A percentile compares a stretch with the other conserved stretches of the same genome.
Conservation (phyloP, 1,140 invertebrate species). For the Cydia splendana region DNA sequence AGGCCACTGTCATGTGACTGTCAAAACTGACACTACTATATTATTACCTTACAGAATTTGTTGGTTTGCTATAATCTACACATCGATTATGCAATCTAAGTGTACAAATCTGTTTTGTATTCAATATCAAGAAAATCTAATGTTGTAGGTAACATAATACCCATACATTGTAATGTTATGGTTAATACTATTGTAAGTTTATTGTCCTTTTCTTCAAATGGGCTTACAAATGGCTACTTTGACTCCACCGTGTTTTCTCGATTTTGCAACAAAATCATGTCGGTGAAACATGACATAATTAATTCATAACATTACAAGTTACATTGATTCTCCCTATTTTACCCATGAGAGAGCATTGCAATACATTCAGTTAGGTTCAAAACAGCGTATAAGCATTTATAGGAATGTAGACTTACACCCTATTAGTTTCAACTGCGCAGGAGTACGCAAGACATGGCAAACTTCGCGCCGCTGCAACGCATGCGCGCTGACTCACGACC, state of each 20-base stretch:
- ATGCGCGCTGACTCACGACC: constrained; percentile 13
- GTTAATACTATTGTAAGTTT: too few relatives aligned
- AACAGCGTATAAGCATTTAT: not conserved
- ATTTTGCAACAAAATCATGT: not conserved
- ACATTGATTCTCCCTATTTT: constrained; percentile 22
- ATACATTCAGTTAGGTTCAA: not conserved
- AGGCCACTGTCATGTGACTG: constrained; percentile 26
- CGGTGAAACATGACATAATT: not conserved
- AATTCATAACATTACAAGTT: constrained; percentile 21
- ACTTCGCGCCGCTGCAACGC: constrained; percentile 5
- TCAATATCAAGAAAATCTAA: too few relatives aligned
- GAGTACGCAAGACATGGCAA: constrained; percentile 15
- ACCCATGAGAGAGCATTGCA: constrained; percentile 22
- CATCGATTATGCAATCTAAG: not conserved
- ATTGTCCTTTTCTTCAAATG: not conserved
- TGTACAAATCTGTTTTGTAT: too few relatives aligned
- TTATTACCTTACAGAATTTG: constrained; percentile 7
- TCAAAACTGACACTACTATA: constrained; percentile 15
- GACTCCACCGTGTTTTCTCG: not conserved
- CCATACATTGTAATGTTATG: too few relatives aligned
- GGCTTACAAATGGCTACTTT: not conserved
- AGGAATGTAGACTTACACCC: not conserved
- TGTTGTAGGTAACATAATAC: too few relatives aligned
- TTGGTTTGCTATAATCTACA: not conserved
- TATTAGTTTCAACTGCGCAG: constrained; percentile 1